Percentiles rank a stretch among this genome's conserved stretches.
Evolutionary conservation across 2,888 invertebrate species (phyloP).

Genomic region (Drosophila austrosaltans): DNA sequence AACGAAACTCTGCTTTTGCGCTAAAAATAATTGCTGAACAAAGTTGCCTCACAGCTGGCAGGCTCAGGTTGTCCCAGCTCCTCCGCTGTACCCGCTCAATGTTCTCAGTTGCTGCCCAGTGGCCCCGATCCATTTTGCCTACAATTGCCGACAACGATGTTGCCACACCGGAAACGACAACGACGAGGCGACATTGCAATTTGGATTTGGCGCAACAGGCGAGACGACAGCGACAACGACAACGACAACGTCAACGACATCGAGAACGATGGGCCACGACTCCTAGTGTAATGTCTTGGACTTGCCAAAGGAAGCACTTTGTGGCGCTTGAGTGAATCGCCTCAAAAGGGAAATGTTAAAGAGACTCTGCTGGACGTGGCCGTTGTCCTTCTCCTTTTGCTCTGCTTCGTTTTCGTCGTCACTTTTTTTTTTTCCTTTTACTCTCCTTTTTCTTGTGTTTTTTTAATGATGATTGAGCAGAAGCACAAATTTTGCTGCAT

Average conservation of each 20-base stretch:
- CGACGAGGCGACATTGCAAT: slow-evolving; percentile 62
- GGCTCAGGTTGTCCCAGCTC: background rate
- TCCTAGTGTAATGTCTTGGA: slow-evolving; percentile 3
- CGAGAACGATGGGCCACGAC: slow-evolving; percentile 9
- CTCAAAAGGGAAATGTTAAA: slow-evolving; percentile 61
- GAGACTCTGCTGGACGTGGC: slow-evolving; percentile 45
- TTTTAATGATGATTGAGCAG: slow-evolving; percentile 75
- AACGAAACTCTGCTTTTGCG: slow-evolving; percentile 28
- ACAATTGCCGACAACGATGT: slow-evolving; percentile 23
- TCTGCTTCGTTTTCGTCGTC: background rate
- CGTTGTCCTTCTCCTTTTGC: slow-evolving; percentile 7
- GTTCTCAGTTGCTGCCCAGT: slow-evolving; percentile 10
- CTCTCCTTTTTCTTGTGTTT: slow-evolving; percentile 25
- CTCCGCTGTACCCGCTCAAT: slow-evolving; percentile 6
- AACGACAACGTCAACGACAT: slow-evolving; percentile 23
- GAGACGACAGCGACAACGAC: slow-evolving; percentile 3
- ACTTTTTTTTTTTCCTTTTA: background rate
- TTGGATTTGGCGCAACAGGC: slow-evolving; percentile 61
- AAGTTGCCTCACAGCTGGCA: slow-evolving; percentile 68
- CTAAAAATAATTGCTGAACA: slow-evolving; percentile 74
- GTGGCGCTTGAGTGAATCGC: slow-evolving; percentile 66
- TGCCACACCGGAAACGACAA: slow-evolving; percentile 38
- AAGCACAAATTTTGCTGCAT: slow-evolving; percentile 67
- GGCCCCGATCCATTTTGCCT: slow-evolving; percentile 34
- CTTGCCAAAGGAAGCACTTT: slow-evolving; percentile 68